These are phyloP conservation scores for Teleopsis dalmanni DNA, from an alignment of 1,140 invertebrate genomes.

Conservation along the genomic window DNA sequence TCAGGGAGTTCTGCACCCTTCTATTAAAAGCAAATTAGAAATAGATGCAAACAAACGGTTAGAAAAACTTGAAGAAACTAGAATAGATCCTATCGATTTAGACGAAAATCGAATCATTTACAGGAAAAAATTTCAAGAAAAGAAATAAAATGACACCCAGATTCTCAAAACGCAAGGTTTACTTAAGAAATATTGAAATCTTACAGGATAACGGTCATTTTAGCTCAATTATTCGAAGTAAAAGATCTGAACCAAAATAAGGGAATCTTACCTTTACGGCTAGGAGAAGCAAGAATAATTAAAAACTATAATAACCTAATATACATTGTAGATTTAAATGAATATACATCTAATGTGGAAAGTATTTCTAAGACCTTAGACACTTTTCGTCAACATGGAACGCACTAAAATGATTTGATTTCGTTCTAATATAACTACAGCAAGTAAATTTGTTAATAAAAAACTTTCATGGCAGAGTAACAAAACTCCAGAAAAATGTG, in stretches of 20 bases:
- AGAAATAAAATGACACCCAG: constrained; percentile 10
- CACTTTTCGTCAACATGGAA: no score
- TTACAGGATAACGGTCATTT: not conserved
- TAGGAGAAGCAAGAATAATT: not conserved
- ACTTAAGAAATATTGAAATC: not conserved
- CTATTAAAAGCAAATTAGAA: not conserved
- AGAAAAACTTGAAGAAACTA: not conserved
- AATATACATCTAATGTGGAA: no score
- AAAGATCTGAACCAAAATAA: not conserved
- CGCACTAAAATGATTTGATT: no score
- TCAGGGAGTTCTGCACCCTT: not conserved
- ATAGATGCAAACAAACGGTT: not conserved
- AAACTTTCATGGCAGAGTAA: no score
- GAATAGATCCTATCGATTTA: not conserved
- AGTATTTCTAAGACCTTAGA: no score
- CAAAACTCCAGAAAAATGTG: no score
- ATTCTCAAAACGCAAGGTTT: constrained; percentile 5
- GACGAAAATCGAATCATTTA: not conserved
- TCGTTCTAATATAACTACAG: no score
- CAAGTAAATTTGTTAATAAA: no score
- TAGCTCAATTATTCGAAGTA: not conserved
- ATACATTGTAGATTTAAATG: not conserved
- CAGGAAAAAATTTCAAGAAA: constrained; percentile 9
- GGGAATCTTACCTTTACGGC: not conserved
- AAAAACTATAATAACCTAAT: not conserved